Evolutionary conservation across 2,113 vertebrate species (phyloP).

Genomic region (Myiagra hebetior): DNA sequence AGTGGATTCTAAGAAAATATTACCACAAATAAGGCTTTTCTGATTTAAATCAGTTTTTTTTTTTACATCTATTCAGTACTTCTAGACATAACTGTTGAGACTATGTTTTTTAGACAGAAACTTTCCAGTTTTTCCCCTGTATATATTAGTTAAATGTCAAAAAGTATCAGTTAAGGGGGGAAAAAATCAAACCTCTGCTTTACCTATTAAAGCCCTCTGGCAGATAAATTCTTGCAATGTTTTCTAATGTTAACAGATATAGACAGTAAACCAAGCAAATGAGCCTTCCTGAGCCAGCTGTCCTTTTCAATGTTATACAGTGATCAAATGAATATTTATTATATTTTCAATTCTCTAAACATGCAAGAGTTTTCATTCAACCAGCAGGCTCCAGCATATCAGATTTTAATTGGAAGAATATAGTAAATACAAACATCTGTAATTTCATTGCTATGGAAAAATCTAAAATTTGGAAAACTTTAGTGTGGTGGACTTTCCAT

Average conservation of each 20-base stretch:
- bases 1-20: slow-evolving; percentile 8
- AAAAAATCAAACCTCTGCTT: slow-evolving; percentile 1
- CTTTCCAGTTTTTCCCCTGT: slow-evolving; percentile 16
- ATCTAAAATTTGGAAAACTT: not conserved
- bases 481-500: not conserved
- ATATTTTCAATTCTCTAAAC: slow-evolving; percentile 28
- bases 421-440: not conserved
- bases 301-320: slow-evolving; percentile 63
- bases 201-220: slow-evolving; percentile 32
- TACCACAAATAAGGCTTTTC: slow-evolving; percentile 27
- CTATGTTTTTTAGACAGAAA: slow-evolving; percentile 32
- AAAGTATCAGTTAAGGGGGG: slow-evolving; percentile 35
- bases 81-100: not conserved
- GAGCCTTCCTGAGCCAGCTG: slow-evolving; percentile 66
- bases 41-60: not conserved
- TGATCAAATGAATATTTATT: slow-evolving; percentile 72
- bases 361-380: slow-evolving; percentile 41
- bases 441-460: slow-evolving; percentile 16
- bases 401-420: slow-evolving; percentile 52
- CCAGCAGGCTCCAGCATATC: not conserved
- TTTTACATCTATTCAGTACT: slow-evolving; percentile 20
- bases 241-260: slow-evolving; percentile 65
- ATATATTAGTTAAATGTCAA: slow-evolving; percentile 58
- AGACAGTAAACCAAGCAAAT: slow-evolving; percentile 61
- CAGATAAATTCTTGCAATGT: slow-evolving; percentile 65